A percentile compares a stretch with the other conserved stretches of the same genome.
These are phyloP conservation scores for Silurus meridionalis DNA, from an alignment of 2,113 vertebrate species.

Conservation along the genomic window DNA sequence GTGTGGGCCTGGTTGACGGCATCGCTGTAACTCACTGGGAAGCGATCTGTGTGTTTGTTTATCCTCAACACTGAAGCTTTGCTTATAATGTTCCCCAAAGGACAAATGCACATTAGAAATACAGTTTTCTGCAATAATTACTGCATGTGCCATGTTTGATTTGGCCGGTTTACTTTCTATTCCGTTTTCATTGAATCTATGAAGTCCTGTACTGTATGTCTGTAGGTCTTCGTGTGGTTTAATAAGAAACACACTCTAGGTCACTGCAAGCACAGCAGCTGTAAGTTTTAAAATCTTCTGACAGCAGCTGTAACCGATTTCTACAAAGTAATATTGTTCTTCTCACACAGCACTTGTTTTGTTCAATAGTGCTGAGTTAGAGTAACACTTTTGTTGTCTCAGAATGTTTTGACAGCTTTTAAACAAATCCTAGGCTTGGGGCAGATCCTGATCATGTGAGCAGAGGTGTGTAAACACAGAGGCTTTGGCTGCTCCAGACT, in stretches of 20 bases:
- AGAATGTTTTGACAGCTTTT: conserved; percentile 53
- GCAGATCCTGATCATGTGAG: conserved; percentile 28
- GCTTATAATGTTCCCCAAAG: conserved; percentile 21
- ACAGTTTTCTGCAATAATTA: conserved; percentile 17
- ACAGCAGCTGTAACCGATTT: conserved; percentile 47
- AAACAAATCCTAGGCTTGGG: conserved; percentile 42
- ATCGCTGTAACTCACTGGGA: conserved; percentile 14
- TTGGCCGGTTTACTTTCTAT: background rate
- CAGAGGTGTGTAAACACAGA: background rate
- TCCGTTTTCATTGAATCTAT: background rate
- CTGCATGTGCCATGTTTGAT: background rate
- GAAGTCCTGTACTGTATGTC: background rate
- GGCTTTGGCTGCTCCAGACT: background rate
- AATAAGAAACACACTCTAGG: conserved; percentile 30
- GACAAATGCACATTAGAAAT: conserved; percentile 30
- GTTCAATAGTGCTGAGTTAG: conserved; percentile 30
- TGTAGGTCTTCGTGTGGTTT: background rate
- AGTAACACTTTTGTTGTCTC: background rate
- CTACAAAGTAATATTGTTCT: conserved; percentile 37
- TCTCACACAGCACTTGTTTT: background rate
- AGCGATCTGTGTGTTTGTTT: conserved; percentile 32
- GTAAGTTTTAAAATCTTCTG: conserved; percentile 32
- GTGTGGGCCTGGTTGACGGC: conserved; percentile 61
- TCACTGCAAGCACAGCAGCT: background rate
- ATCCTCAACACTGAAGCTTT: conserved; percentile 36